Evolutionary conservation across 2,888 invertebrate genomes (phyloP).

Genomic region (Habrosyne pyritoides): DNA sequence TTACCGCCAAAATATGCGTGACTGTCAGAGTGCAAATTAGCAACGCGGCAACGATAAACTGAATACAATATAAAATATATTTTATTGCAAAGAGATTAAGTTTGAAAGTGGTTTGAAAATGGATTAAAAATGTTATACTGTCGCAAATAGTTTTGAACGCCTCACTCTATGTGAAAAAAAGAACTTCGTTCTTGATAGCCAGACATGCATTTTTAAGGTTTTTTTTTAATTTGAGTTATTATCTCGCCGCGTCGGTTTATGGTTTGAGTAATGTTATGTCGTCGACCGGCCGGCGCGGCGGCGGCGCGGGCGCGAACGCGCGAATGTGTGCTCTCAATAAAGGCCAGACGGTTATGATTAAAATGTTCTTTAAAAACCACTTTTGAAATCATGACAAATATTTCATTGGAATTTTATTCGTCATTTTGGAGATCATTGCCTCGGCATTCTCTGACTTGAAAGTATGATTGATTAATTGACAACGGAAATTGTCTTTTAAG

Average conservation of each 20-base stretch:
- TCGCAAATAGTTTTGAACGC: conserved; percentile 4
- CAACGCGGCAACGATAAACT: conserved; percentile 6
- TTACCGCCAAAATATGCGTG: conserved; percentile 20
- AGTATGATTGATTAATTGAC: conserved; percentile 1
- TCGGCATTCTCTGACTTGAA: neutral
- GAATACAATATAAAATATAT: neutral
- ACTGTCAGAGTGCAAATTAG: conserved; percentile 3
- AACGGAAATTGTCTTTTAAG: no score
- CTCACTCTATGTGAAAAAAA: conserved; percentile 48
- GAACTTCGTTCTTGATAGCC: conserved; percentile 24
- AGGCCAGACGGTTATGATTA: conserved; percentile 37
- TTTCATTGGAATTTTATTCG: conserved; percentile 3
- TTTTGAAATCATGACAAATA: conserved; percentile 8
- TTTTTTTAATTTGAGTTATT: conserved; percentile 48
- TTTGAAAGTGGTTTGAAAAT: neutral
- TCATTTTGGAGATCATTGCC: neutral
- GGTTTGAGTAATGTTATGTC: conserved; percentile 48
- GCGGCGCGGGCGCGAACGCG: conserved; percentile 17
- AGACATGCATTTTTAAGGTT: conserved; percentile 27
- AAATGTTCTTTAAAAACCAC: conserved; percentile 21
- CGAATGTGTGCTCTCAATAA: conserved; percentile 34
- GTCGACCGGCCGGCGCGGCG: conserved; percentile 13
- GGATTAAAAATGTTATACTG: neutral
- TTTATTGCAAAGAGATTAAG: neutral
- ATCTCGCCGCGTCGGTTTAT: conserved; percentile 48